Evolutionary conservation across 2,797 vertebrate genomes (phyloP), one percentile per base, ranked within the genome.

Genomic region (Pseudotriccus pelzelni): DNA sequence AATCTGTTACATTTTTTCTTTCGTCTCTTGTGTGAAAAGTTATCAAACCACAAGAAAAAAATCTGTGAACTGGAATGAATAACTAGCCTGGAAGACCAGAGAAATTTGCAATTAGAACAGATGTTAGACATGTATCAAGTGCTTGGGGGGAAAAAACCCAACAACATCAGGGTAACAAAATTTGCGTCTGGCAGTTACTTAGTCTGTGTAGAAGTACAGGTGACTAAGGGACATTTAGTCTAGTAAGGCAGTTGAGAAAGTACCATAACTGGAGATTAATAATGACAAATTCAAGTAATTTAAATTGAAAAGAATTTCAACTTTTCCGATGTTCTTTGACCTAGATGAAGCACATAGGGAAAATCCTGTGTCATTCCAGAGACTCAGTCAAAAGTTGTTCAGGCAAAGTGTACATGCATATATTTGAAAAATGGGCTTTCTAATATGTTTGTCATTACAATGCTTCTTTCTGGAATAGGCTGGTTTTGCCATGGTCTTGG

Each of bases 381-480:
- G 20, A 37, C 25, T 68, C 50, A 27, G 39, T 58, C 49, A 80
- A 14, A 94, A 83, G 37, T 43, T 23, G 18, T 74, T 74, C 55
- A 68, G 46, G 32, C 8, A n/a, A 59, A 82, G 11, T 1, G 0
- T 37, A 36, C 10, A 5, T 23, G 12, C 2, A 0, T 0, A 0
- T 50, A 8, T 18, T 66, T 43, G 41, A 50, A 32, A 70, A 80
- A 74, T 6, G 19, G 28, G 20, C 22, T 80, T 79, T 74, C 36
- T 13, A 41, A 44, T 72, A 13, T 0, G 0, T 67, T 21, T 81
- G 18, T 81, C 62, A 64, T 87, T 28, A 46, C 20, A 58, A 1
- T 28, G 25, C 25, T 93, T 83, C 18, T 32, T 70, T 80, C 44
- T 91, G 69, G 58, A 84, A 67, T 6, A 53, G 53, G 13, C 41